Conservation (phyloP, 2,797 vertebrate genomes). For the Arctocebus calabarensis region DNA sequence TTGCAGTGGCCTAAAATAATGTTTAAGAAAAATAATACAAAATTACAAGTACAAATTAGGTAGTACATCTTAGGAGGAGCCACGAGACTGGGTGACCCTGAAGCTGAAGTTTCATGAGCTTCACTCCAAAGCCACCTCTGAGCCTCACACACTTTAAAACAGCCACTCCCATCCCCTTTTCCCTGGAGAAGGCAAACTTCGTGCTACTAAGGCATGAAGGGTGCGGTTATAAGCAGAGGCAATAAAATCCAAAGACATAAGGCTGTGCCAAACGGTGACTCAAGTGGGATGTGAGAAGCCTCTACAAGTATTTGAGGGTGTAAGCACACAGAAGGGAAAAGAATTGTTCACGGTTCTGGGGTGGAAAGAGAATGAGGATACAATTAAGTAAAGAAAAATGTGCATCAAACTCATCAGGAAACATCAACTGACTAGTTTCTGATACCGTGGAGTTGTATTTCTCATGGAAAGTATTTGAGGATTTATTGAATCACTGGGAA, state of each 20-base stretch:
- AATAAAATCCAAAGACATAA: constrained; percentile 73
- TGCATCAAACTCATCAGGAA: constrained; percentile 63
- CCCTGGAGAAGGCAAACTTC: constrained; percentile 64
- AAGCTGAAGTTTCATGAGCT: constrained; percentile 7
- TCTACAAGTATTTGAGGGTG: constrained; percentile 76
- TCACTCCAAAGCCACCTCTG: background rate
- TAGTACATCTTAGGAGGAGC: constrained; percentile 8
- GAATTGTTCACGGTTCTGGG: constrained; percentile 69
- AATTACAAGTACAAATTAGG: constrained; percentile 17
- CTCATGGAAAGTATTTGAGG: constrained; percentile 71
- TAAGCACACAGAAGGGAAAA: constrained; percentile 51
- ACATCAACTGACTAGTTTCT: constrained; percentile 46
- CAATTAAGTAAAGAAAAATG: constrained; percentile 73
- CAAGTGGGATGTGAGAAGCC: constrained; percentile 76
- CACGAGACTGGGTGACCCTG: background rate
- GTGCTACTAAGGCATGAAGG: constrained; percentile 50
- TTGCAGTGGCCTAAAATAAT: constrained; percentile 38
- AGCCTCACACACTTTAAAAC: background rate
- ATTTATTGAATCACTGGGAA: constrained; percentile 70
- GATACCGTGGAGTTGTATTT: constrained; percentile 40
- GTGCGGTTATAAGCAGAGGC: constrained; percentile 74
- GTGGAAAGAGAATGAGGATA: constrained; percentile 59
- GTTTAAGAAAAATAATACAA: constrained; percentile 52
- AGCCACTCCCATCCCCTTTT: constrained; percentile 11
- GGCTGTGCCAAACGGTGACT: constrained; percentile 77